Evolutionary conservation across 2,113 vertebrate genomes (phyloP).

Genomic region (Campylomormyrus tamandua): DNA sequence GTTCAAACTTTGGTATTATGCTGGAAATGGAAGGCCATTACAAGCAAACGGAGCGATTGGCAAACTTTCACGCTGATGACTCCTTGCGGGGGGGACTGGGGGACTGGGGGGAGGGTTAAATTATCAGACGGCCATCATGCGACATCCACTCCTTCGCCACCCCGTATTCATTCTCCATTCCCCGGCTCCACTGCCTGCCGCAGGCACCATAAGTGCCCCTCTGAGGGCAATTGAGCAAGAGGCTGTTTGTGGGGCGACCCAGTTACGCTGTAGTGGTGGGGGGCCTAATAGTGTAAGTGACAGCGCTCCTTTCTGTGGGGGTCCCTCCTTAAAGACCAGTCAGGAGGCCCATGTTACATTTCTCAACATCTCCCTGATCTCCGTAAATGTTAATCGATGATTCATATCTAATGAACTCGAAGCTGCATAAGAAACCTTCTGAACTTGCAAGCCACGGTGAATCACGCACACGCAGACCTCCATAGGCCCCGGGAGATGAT

Average conservation of each 20-base stretch:
- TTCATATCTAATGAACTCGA: neutral
- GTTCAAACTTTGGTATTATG: neutral
- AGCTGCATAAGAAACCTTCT: neutral
- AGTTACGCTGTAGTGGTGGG: neutral
- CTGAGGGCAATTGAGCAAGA: neutral
- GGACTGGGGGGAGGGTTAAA: neutral
- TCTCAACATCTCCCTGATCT: neutral
- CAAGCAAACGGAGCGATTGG: neutral
- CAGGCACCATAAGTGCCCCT: neutral
- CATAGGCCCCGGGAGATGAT: neutral
- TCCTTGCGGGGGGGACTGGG: neutral
- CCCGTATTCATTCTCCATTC: neutral
- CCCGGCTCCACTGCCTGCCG: neutral
- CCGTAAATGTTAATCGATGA: neutral
- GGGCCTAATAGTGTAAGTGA: neutral
- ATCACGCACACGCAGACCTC: neutral
- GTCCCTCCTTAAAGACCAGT: neutral
- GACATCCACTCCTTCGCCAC: neutral
- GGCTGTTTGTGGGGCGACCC: neutral
- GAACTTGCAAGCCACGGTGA: neutral
- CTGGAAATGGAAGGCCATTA: neutral
- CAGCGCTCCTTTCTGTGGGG: neutral
- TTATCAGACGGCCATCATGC: neutral
- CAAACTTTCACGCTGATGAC: neutral
- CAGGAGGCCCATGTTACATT: neutral